Percentiles rank a stretch among this genome's conserved stretches.
These are phyloP conservation scores for Druon quercuslanigerum DNA, from an alignment of 1,140 invertebrate genomes.

Conservation along the genomic window DNA sequence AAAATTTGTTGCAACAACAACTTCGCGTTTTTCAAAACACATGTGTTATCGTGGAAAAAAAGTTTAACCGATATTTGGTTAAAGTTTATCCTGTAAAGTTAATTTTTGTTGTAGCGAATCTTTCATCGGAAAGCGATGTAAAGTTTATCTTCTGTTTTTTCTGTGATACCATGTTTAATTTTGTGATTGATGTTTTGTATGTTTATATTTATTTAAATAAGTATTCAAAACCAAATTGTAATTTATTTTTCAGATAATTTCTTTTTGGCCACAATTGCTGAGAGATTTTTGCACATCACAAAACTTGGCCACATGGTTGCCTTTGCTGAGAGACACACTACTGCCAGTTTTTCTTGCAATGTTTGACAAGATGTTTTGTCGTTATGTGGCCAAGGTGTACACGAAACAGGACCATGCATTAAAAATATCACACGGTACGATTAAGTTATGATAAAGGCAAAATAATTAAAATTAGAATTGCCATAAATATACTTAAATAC, in stretches of 20 bases:
- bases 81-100: no score
- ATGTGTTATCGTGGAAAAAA: no score
- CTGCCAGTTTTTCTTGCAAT: conserved; percentile 74
- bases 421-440: conserved; percentile 63
- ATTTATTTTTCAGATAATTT: conserved; percentile 64
- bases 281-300: conserved; percentile 64
- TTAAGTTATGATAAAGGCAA: background rate
- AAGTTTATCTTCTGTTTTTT: no score
- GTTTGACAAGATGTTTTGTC: conserved; percentile 75
- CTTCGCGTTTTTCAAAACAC: no score
- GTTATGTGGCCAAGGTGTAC: conserved; percentile 73
- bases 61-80: no score
- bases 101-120: no score
- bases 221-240: background rate
- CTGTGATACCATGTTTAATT: background rate
- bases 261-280: conserved; percentile 67
- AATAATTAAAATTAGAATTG: no score
- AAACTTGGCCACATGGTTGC: conserved; percentile 72
- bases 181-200: background rate
- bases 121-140: no score
- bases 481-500: no score
- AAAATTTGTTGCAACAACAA: no score
- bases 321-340: conserved; percentile 72
- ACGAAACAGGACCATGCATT: conserved; percentile 66
- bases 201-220: background rate